Conservation (phyloP, 2,888 invertebrate genomes). For the Craniophora ligustri region DNA sequence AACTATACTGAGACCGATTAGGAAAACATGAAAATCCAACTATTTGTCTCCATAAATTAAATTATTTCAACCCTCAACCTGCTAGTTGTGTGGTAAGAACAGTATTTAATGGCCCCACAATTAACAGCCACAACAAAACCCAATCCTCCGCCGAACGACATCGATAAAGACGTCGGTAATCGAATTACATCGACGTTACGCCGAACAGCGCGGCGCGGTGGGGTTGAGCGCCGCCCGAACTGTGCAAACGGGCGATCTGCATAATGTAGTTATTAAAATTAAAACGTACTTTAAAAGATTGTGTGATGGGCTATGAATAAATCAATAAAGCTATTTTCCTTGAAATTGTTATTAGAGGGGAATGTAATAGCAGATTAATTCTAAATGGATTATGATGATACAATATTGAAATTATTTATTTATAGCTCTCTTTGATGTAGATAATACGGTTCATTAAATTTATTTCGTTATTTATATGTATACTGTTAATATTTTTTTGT, state of each 20-base stretch:
- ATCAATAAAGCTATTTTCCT: conserved; percentile 5
- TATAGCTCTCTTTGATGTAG: too few species aligned
- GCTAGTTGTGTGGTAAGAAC: not conserved
- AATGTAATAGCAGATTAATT: not conserved
- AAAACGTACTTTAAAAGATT: conserved; percentile 11
- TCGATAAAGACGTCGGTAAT: conserved; percentile 61
- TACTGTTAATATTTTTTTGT: too few species aligned
- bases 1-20: too few species aligned
- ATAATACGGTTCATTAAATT: too few species aligned
- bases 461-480: too few species aligned
- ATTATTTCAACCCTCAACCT: too few species aligned
- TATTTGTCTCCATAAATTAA: too few species aligned
- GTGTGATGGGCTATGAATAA: conserved; percentile 33
- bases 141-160: conserved; percentile 50
- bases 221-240: not conserved
- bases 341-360: conserved; percentile 1
- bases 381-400: too few species aligned
- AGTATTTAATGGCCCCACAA: conserved; percentile 38
- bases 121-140: conserved; percentile 47
- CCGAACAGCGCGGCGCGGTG: conserved; percentile 42
- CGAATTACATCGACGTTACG: conserved; percentile 52
- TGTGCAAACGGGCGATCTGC: conserved; percentile 26
- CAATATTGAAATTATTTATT: too few species aligned
- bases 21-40: too few species aligned
- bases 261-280: conserved; percentile 26